Conservation (phyloP, 1,140 invertebrate genomes). For the Mercenaria mercenaria region DNA sequence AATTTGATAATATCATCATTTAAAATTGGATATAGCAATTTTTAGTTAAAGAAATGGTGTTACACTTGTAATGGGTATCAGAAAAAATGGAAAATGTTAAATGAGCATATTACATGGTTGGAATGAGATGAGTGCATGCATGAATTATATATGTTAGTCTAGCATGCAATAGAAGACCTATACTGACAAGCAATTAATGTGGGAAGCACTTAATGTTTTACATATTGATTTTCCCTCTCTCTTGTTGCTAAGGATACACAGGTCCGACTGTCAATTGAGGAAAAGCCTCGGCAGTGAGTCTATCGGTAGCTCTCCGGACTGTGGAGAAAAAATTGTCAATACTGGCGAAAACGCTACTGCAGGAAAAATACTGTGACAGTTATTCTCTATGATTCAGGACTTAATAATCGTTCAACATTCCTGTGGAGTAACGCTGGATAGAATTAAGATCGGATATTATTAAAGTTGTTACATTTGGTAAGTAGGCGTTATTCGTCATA, state of each 20-base stretch:
- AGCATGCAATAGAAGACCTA: conserved; percentile 7
- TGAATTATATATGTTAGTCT: conserved; percentile 27
- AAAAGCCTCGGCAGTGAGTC: neutral
- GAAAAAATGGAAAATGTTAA: neutral
- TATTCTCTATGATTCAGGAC: conserved; percentile 1
- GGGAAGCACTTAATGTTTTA: conserved; percentile 25
- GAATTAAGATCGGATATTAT: conserved; percentile 26
- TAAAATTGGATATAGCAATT: too few species aligned
- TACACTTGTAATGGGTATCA: too few species aligned
- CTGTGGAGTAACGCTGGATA: conserved; percentile 1
- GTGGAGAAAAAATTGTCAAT: neutral
- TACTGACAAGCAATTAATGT: conserved; percentile 32
- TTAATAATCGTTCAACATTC: conserved; percentile 16
- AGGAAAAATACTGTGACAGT: conserved; percentile 25
- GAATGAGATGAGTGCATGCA: conserved; percentile 1
- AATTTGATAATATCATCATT: too few species aligned
- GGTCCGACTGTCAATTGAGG: conserved; percentile 22
- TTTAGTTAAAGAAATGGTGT: too few species aligned
- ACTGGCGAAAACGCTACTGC: neutral
- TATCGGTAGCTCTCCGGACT: neutral
- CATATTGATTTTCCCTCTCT: conserved; percentile 38
- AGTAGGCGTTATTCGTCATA: conserved; percentile 8
- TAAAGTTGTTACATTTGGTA: neutral
- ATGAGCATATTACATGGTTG: neutral
- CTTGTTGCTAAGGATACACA: conserved; percentile 3